Evolutionary conservation across 2,797 vertebrate genomes (phyloP).

Genomic region (Enteromius fasciolatus): DNA sequence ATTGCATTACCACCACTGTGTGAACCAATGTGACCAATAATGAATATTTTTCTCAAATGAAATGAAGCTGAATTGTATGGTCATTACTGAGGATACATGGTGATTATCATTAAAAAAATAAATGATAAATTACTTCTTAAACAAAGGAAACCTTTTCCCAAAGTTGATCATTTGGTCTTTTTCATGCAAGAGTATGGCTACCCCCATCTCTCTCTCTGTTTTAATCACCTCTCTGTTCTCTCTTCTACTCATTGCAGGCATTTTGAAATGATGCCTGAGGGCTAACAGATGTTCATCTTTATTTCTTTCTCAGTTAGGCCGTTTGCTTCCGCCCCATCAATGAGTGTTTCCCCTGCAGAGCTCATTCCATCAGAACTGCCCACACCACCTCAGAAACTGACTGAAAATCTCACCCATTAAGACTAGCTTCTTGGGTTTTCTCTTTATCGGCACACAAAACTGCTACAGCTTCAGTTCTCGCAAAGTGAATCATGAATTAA

Average conservation of each 20-base stretch:
- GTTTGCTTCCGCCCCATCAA: slow-evolving; percentile 57
- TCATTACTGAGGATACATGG: background rate
- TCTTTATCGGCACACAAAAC: background rate
- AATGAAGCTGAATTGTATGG: background rate
- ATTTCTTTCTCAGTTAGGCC: slow-evolving; percentile 46
- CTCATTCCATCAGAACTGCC: slow-evolving; percentile 60
- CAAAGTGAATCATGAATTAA: slow-evolving; percentile 18
- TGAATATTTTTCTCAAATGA: background rate
- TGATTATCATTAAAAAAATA: background rate
- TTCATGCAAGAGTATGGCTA: background rate
- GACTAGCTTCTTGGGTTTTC: background rate
- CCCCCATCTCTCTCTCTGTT: background rate
- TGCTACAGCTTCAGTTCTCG: slow-evolving; percentile 31
- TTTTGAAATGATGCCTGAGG: slow-evolving; percentile 74
- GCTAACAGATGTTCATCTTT: slow-evolving; percentile 75
- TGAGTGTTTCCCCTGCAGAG: slow-evolving; percentile 50
- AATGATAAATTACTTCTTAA: slow-evolving; percentile 8
- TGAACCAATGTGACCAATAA: background rate
- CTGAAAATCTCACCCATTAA: slow-evolving; percentile 11
- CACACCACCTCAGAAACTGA: slow-evolving; percentile 44
- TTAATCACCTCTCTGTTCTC: slow-evolving; percentile 13
- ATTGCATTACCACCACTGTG: background rate
- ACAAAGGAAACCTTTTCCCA: background rate
- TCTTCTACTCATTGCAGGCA: slow-evolving; percentile 58
- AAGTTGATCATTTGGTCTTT: background rate